phyloP scores from a whole-genome alignment of 2,888 invertebrate genomes.

The Salpingus planirostris region DNA sequence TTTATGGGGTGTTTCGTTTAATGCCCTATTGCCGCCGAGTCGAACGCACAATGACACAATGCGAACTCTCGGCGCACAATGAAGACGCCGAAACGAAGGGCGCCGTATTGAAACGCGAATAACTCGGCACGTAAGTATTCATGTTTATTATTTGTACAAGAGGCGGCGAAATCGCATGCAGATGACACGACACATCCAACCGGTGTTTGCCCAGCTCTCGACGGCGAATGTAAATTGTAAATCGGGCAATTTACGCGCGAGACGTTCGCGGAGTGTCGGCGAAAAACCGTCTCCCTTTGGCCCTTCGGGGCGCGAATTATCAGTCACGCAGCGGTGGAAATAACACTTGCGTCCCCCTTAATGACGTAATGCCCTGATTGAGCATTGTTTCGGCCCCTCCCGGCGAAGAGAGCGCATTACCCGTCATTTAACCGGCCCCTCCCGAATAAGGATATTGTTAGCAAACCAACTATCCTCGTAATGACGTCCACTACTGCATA shows the following conservation, averaged over 20 bases:
- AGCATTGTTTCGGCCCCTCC: conserved; percentile 40
- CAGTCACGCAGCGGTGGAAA: conserved; percentile 25
- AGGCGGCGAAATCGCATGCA: too few relatives aligned
- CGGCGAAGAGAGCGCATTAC: conserved; percentile 36
- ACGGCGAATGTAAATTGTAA: conserved; percentile 8
- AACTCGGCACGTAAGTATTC: conserved; percentile 7
- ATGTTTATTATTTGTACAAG: too few relatives aligned
- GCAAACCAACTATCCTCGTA: conserved; percentile 31
- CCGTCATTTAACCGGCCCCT: conserved; percentile 38
- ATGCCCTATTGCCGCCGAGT: conserved; percentile 3
- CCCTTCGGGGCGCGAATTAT: too few relatives aligned
- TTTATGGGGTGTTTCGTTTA: conserved; percentile 25
- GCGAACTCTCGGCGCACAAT: too few relatives aligned
- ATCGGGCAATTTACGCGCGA: too few relatives aligned
- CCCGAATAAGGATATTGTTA: conserved; percentile 41
- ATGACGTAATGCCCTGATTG: conserved; percentile 43
- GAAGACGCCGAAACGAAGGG: too few relatives aligned
- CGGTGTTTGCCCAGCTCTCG: conserved; percentile 21
- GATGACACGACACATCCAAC: conserved; percentile 23
- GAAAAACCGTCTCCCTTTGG: conserved; percentile 28
- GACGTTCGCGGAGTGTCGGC: too few relatives aligned
- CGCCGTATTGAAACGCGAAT: conserved; percentile 13
- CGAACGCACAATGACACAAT: too few relatives aligned
- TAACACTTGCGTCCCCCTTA: conserved; percentile 35
- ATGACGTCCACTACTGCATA: conserved; percentile 17